Conservation (phyloP, 2,797 vertebrate genomes). For the Acanthurus leucopareius region DNA sequence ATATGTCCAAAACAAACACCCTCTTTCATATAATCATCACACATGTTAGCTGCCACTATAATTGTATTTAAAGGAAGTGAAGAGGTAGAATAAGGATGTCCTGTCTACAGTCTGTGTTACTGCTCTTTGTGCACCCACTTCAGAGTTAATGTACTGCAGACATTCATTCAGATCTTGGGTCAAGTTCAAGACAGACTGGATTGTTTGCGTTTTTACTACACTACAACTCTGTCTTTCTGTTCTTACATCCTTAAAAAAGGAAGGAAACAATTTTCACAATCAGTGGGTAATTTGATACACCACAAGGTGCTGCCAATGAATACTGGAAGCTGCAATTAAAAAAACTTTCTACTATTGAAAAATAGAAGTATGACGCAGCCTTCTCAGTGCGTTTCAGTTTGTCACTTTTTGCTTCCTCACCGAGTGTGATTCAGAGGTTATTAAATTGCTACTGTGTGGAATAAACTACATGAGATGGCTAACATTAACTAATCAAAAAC, state of each 20-base stretch:
- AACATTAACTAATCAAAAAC: slow-evolving; percentile 2
- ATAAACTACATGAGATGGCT: neutral
- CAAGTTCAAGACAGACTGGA: neutral
- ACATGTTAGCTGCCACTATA: neutral
- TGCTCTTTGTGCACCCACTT: neutral
- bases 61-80: neutral
- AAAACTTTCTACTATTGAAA: neutral
- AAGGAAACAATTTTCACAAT: neutral
- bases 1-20: no score
- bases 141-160: neutral
- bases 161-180: neutral
- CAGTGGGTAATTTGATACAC: neutral
- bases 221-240: neutral
- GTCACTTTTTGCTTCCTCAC: neutral
- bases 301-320: neutral
- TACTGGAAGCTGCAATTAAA: neutral
- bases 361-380: neutral
- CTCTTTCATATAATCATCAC: neutral
- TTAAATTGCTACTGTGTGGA: neutral
- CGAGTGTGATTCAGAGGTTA: neutral
- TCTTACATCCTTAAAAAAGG: neutral
- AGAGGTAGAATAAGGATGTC: neutral
- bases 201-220: neutral
- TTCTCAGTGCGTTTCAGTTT: neutral
- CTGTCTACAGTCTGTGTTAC: neutral